Conservation (phyloP, 2,888 invertebrate genomes). For the Nineta flava region DNA sequence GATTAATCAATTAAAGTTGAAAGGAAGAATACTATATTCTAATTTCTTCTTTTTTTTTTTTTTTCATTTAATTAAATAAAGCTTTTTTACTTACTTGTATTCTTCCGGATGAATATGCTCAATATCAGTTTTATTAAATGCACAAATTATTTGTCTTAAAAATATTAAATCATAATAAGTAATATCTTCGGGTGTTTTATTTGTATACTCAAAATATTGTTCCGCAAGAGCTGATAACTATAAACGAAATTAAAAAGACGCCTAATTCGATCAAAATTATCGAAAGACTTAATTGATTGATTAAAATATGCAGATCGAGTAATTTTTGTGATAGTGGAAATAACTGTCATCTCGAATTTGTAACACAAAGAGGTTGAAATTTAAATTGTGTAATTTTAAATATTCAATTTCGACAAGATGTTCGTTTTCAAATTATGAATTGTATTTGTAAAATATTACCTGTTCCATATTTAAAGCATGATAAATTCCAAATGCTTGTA, state of each 20-base stretch:
- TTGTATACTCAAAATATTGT: constrained; percentile 34
- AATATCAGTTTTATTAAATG: constrained; percentile 36
- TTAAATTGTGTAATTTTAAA: too few relatives aligned
- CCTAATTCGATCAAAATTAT: too few relatives aligned
- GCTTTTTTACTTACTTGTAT: constrained; percentile 23
- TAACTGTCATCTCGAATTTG: too few relatives aligned
- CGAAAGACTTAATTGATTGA: too few relatives aligned
- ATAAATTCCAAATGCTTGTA: constrained; percentile 36
- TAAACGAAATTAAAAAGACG: constrained; percentile 9
- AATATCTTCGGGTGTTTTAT: constrained; percentile 36
- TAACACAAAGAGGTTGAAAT: too few relatives aligned
- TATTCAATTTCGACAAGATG: too few relatives aligned
- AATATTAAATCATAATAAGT: constrained; percentile 37
- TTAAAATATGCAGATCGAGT: too few relatives aligned
- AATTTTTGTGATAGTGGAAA: too few relatives aligned
- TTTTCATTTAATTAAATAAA: neutral
- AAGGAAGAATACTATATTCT: too few relatives aligned
- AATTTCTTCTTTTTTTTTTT: too few relatives aligned
- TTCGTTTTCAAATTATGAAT: too few relatives aligned
- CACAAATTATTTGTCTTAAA: constrained; percentile 37
- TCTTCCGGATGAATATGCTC: constrained; percentile 34
- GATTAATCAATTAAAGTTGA: too few relatives aligned
- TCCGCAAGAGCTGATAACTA: constrained; percentile 31
- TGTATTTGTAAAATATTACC: constrained; percentile 12
- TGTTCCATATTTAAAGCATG: constrained; percentile 29